A percentile compares a stretch with the other conserved stretches of the same genome.
phyloP scores from a whole-genome alignment of 2,113 vertebrate genomes.

The Poeciliopsis prolifica region DNA sequence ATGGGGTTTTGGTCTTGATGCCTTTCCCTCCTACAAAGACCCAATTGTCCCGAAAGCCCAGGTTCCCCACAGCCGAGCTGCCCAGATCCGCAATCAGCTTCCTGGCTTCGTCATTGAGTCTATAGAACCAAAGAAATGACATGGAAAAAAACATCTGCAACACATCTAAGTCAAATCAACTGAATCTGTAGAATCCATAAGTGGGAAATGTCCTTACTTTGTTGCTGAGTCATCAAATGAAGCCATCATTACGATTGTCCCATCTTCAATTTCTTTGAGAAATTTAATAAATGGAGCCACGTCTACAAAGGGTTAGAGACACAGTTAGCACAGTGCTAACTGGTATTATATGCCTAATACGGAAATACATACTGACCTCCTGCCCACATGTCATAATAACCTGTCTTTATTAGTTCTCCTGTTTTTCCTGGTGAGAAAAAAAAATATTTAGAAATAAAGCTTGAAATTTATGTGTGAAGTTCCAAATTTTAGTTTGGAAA shows the following conservation, averaged over 20 bases:
- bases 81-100: constrained; percentile 88
- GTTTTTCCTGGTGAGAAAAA: constrained; percentile 82
- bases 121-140: constrained; percentile 48
- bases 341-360: no score
- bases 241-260: constrained; percentile 92
- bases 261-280: constrained; percentile 88
- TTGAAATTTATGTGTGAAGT: no score
- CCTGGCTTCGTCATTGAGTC: constrained; percentile 90
- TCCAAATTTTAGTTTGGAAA: not conserved
- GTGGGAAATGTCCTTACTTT: constrained; percentile 81
- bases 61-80: constrained; percentile 81
- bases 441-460: not conserved
- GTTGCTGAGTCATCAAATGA: constrained; percentile 93
- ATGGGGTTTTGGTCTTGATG: constrained; percentile 97
- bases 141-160: not conserved
- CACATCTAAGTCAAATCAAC: not conserved
- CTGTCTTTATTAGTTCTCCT: constrained; percentile 83
- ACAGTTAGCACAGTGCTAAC: not conserved
- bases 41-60: constrained; percentile 97
- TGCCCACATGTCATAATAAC: constrained; percentile 92
- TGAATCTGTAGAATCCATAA: not conserved
- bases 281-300: constrained; percentile 88
- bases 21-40: constrained; percentile 98
- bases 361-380: constrained; percentile 83
- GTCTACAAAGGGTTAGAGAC: constrained; percentile 73